Percentiles rank a stretch among this genome's conserved stretches.
Evolutionary conservation across 2,888 invertebrate species (phyloP).

Genomic region (Hemithea aestivaria): DNA sequence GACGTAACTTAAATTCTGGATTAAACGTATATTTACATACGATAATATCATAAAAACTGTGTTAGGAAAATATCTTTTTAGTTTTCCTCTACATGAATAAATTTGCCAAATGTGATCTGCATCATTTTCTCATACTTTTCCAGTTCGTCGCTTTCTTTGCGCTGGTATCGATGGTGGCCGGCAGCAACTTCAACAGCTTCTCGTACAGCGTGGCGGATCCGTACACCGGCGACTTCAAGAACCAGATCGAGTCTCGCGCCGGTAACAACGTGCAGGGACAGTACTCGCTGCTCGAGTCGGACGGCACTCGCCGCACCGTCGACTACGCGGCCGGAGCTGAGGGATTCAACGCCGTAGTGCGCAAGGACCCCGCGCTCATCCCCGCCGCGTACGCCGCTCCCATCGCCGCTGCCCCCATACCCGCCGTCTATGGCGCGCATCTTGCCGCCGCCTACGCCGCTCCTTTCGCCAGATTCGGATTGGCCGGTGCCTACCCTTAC

Average conservation of each 20-base stretch:
- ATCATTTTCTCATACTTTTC: conserved; percentile 13
- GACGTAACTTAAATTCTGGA: no score
- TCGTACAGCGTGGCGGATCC: conserved; percentile 73
- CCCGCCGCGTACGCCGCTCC: conserved; percentile 37
- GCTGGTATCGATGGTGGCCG: conserved; percentile 43
- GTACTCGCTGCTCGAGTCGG: conserved; percentile 66
- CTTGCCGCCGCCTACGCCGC: conserved; percentile 25
- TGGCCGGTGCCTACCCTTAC: conserved; percentile 29
- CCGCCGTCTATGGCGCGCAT: conserved; percentile 16
- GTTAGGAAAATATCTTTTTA: no score
- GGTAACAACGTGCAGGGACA: conserved; percentile 41
- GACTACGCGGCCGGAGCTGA: conserved; percentile 74
- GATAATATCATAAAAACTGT: no score
- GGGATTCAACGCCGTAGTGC: conserved; percentile 77
- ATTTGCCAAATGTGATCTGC: no score
- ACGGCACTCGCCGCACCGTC: conserved; percentile 72
- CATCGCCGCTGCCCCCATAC: conserved; percentile 30
- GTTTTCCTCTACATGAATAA: no score
- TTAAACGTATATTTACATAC: no score
- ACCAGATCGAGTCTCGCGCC: conserved; percentile 54
- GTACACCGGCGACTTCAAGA: conserved; percentile 72
- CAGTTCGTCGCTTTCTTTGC: conserved; percentile 55
- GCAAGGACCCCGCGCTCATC: conserved; percentile 58
- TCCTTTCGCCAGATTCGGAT: conserved; percentile 4
- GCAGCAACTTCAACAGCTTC: conserved; percentile 57